phyloP scores from a whole-genome alignment of 2,888 invertebrate species.

The Danaus chrysippus region DNA sequence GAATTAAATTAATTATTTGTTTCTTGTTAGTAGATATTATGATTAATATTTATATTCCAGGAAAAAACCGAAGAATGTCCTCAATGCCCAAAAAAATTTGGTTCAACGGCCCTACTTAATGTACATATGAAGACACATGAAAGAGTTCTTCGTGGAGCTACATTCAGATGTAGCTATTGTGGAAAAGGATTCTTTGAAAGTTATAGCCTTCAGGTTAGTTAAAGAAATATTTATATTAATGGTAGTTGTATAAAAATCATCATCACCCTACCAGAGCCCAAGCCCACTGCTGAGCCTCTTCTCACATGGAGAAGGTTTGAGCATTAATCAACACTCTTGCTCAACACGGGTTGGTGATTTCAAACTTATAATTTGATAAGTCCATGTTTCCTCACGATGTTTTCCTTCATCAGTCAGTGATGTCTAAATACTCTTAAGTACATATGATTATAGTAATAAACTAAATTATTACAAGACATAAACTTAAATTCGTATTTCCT shows the following conservation, averaged over 20 bases:
- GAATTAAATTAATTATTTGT: background rate
- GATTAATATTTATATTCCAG: conserved; percentile 36
- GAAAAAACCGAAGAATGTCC: conserved; percentile 63
- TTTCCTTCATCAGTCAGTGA: too few relatives aligned
- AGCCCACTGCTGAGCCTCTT: too few relatives aligned
- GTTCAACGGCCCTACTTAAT: conserved; percentile 55
- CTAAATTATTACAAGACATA: too few relatives aligned
- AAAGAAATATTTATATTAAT: conserved; percentile 1
- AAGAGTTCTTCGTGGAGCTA: conserved; percentile 49
- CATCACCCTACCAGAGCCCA: too few relatives aligned
- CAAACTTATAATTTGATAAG: too few relatives aligned
- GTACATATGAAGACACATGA: conserved; percentile 68
- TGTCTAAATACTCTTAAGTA: too few relatives aligned
- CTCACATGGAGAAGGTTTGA: too few relatives aligned
- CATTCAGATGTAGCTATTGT: conserved; percentile 63
- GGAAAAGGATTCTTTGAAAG: conserved; percentile 67
- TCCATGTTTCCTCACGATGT: too few relatives aligned
- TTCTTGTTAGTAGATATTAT: background rate
- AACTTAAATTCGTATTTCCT: too few relatives aligned
- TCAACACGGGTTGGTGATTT: too few relatives aligned
- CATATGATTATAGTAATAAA: too few relatives aligned
- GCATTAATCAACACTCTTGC: too few relatives aligned
- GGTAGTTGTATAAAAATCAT: background rate
- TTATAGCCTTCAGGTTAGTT: conserved; percentile 56
- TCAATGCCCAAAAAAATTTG: conserved; percentile 66